Evolutionary conservation across 2,888 invertebrate genomes (phyloP).

Genomic region (Eudasyphora cyanicolor): DNA sequence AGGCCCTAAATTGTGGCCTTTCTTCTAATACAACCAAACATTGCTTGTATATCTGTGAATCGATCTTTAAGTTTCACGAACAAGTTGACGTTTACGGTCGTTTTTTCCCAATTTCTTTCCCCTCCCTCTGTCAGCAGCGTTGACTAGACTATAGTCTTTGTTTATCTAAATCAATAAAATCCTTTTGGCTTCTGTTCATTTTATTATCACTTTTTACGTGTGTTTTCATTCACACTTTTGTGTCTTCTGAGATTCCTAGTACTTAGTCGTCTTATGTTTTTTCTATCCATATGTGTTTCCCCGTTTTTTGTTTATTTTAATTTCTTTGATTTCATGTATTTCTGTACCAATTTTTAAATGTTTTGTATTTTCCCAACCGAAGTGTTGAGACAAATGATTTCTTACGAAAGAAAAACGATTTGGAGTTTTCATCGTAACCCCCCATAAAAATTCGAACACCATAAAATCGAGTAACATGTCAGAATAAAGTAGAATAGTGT

Average conservation of each 20-base stretch:
- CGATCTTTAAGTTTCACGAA: conserved; percentile 40
- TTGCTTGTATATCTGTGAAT: not conserved
- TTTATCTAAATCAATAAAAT: conserved; percentile 58
- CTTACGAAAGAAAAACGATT: conserved; percentile 34
- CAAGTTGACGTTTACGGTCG: conserved; percentile 56
- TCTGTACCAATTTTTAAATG: conserved; percentile 36
- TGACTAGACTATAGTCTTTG: conserved; percentile 38
- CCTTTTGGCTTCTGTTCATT: conserved; percentile 64
- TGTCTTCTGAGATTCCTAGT: conserved; percentile 31
- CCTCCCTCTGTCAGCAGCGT: conserved; percentile 12
- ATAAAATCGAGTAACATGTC: conserved; percentile 36
- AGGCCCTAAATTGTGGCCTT: not conserved
- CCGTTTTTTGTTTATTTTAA: conserved; percentile 57
- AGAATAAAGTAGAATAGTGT: not conserved
- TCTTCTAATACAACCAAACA: conserved; percentile 13
- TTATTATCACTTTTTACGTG: conserved; percentile 57
- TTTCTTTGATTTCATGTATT: conserved; percentile 58
- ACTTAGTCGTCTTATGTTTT: not conserved
- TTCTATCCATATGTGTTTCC: conserved; percentile 1
- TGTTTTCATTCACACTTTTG: conserved; percentile 49
- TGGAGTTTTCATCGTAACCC: conserved; percentile 50
- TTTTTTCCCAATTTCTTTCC: not conserved
- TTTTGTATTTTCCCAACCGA: conserved; percentile 58
- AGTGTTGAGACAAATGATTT: conserved; percentile 65
- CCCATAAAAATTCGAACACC: conserved; percentile 41